Percentiles rank a stretch among this genome's conserved stretches.
Conservation (phyloP, 2,888 invertebrate genomes). For the Eristalis intricaria region DNA sequence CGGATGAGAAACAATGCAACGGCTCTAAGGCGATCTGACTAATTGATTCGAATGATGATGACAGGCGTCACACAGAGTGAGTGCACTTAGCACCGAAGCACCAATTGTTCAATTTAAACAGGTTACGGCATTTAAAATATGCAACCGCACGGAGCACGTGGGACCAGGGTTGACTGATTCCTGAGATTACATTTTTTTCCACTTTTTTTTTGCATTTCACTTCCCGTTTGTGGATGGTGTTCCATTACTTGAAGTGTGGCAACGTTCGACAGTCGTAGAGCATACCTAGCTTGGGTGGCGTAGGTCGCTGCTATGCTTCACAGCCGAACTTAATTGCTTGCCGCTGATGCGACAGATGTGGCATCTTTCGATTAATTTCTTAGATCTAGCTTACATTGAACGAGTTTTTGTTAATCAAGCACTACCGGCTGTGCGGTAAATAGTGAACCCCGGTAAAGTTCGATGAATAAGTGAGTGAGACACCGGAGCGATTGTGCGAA, state of each 20-base stretch:
- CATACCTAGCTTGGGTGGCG: neutral
- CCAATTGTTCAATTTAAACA: neutral
- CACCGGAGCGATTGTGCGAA: no score
- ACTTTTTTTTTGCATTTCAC: neutral
- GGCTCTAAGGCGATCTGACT: neutral
- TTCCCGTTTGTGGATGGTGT: neutral
- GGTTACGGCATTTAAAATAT: neutral
- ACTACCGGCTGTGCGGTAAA: no score
- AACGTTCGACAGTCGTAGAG: neutral
- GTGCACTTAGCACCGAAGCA: constrained; percentile 15
- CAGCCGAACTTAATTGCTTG: neutral
- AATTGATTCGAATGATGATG: constrained; percentile 3
- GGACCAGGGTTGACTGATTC: neutral
- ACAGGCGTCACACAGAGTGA: neutral
- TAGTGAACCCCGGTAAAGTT: no score
- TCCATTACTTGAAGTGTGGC: neutral
- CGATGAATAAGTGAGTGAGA: no score
- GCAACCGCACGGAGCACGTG: neutral
- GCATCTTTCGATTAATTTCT: neutral
- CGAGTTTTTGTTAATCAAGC: no score
- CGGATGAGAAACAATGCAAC: constrained; percentile 31
- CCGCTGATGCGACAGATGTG: no score
- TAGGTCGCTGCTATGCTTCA: neutral
- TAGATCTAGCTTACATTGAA: no score
- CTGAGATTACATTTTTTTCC: neutral